Base-by-base conservation (phyloP, 2,113 vertebrate species). In the Zeus faber region DNA sequence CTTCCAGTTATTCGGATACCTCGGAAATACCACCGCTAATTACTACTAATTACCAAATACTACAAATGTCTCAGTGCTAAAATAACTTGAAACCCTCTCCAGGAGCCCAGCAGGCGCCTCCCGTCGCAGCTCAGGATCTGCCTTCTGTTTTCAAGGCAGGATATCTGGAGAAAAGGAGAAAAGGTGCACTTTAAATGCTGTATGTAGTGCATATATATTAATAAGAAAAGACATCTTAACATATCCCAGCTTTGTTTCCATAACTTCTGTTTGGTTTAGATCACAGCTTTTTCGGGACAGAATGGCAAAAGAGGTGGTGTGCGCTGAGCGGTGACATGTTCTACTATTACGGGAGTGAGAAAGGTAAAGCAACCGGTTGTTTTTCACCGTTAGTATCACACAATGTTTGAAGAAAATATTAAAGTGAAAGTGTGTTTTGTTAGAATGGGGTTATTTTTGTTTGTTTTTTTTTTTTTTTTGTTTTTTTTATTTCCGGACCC, bases 241-340 rank as follows among this genome's bases (percentile, higher is more conserved):
- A 31, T 23, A 1, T 1, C 1, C 14, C 3, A 25, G 13, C 21
- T 7, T 7, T 11, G 22, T 17, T 41, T 65, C 5, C 39, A 25
- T 57, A n/a, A 67, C 70, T 49, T 54, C 76, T 79, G 29, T n/a
- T n/a, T n/a, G n/a, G n/a, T n/a, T n/a, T 74, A 99, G 97, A 99
- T 86, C 93, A 95, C 87, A 97, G 92, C 79, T 99, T 99, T 65
- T 95, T 97, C 63, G 95, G 94, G 63, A 93, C 93, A 16, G 97
- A 98, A 63, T 99, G 96, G 97, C 97, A 99, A 76, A 98, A 95
- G 62, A 91, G 96, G 58, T 98, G 97, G 97, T 99, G 96, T 60
- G 95, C 90, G 46, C 84, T 98, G 16, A 99, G 90, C 79, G 91
- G 86, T 77, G 84, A 88, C 0, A 82, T 85, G 2, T 98, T 99